Evolutionary conservation across 53 echinoderm and acorn worm genomes (phyloP), one percentile per base, ranked within the genome.

Genomic region (Arbacia lixula): DNA sequence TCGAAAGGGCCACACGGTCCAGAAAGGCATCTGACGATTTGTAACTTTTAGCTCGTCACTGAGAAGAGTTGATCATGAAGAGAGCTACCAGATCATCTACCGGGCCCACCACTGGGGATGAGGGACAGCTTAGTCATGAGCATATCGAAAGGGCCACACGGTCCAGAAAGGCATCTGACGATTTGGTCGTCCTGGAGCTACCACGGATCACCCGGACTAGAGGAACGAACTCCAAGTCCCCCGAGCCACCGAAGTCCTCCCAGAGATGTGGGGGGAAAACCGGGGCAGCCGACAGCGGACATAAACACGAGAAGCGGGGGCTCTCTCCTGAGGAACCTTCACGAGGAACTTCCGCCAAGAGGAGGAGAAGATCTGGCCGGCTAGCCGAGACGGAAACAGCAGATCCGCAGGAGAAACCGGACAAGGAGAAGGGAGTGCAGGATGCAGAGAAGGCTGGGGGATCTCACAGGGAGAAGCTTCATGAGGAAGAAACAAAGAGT

Each of bases 101-200:
- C 24, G 75, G 56, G 9, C 53, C 30, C 1, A 31, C 55, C 12
- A 75, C 37, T 22, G 54, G 75, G 14, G 53, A 53, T 8, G 54
- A 54, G 30, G 37, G 34, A 19, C 33, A 54, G 10, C 21, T 54
- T 19, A 3, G n/a, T 3, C 72, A 71, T 5, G 72, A 71, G 42
- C 27, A 6, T 30, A 37, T 38, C 12, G 71, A 95, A 69, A 95
- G 92, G 76, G 62, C 86, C 26, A 95, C 90, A 12, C 69, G 95
- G 63, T 95, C 95, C 37, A 87, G 95, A 41, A 90, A 81, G 22
- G 84, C 95, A 11, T 90, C 92, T 6, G 95, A 92, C 34, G 92
- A 90, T 25, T 81, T 92, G 3, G 86, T 92, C 36, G 68, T 92
- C 37, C 66, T 87, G 63, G 92, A 95, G 52, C 85, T 92, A 8